Evolutionary conservation across 1,140 invertebrate genomes (phyloP).

Genomic region (Hormaphis cornu): DNA sequence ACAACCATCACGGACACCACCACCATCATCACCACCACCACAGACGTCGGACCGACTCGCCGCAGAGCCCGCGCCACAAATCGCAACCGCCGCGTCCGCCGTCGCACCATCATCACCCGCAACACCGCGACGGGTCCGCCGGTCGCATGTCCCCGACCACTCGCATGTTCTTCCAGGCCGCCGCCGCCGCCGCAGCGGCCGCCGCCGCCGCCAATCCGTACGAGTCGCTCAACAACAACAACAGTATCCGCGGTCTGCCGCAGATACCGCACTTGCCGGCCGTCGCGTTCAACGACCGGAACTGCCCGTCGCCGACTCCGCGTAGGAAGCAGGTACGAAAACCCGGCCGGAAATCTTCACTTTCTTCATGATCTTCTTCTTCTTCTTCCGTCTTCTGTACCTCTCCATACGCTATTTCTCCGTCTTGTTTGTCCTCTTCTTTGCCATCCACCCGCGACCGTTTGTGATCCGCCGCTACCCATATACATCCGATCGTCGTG

Average conservation of each 20-base stretch:
- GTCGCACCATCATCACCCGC: conserved; percentile 34
- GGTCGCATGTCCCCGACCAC: conserved; percentile 46
- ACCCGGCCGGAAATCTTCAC: background rate
- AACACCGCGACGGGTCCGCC: conserved; percentile 37
- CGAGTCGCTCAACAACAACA: background rate
- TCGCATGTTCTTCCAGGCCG: conserved; percentile 44
- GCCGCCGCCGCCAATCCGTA: background rate
- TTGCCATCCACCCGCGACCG: too few species aligned
- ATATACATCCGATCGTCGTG: background rate
- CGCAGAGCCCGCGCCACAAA: conserved; percentile 47
- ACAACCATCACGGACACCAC: conserved; percentile 31
- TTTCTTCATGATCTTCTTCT: too few species aligned
- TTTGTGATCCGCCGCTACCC: too few species aligned
- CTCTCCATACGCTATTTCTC: background rate
- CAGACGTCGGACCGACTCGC: conserved; percentile 44
- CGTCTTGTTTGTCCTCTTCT: too few species aligned
- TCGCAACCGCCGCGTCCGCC: conserved; percentile 37
- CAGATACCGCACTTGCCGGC: conserved; percentile 32
- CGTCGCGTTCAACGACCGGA: conserved; percentile 35
- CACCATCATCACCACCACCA: conserved; percentile 32
- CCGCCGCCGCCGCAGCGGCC: background rate
- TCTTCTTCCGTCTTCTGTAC: background rate
- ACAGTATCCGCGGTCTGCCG: conserved; percentile 14
- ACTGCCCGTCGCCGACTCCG: conserved; percentile 61
- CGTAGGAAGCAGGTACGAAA: conserved; percentile 52